Evolutionary conservation across 2,797 vertebrate genomes (phyloP).

Genomic region (Etheostoma perlongum): DNA sequence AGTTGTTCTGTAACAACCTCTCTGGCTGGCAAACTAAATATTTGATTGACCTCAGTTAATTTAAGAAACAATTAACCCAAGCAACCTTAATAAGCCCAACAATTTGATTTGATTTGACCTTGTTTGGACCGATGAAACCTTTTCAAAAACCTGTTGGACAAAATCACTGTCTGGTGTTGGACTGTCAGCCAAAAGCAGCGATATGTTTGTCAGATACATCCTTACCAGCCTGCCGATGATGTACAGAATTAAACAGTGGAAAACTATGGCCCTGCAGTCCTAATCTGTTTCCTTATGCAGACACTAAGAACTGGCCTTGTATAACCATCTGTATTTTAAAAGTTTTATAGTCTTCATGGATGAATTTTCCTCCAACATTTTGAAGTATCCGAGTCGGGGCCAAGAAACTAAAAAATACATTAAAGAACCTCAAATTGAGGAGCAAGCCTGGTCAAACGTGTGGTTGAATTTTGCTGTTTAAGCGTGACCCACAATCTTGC

Average conservation of each 20-base stretch:
- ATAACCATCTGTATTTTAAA: conserved; percentile 15
- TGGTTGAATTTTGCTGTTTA: conserved; percentile 5
- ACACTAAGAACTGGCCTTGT: neutral
- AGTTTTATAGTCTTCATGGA: neutral
- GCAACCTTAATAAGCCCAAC: conserved; percentile 6
- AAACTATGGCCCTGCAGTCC: neutral
- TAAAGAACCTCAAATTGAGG: conserved; percentile 8
- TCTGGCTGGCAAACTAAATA: conserved; percentile 50
- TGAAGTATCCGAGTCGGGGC: conserved; percentile 5
- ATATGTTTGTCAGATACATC: neutral
- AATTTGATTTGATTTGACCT: conserved; percentile 8
- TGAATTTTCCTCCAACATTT: conserved; percentile 7
- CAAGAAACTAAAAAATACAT: conserved; percentile 23
- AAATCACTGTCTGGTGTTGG: neutral
- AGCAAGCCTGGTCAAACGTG: neutral
- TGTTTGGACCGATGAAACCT: neutral
- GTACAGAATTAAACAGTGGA: neutral
- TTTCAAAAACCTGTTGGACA: neutral
- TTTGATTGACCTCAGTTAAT: conserved; percentile 54
- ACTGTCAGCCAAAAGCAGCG: neutral
- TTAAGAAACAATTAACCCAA: conserved; percentile 40
- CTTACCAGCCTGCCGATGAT: neutral
- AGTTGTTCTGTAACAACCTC: conserved; percentile 25
- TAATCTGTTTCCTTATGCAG: neutral
- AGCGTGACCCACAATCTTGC: conserved; percentile 6